Percentiles rank a stretch among this genome's conserved stretches.
These are phyloP conservation scores for Euplagia quadripunctaria DNA, from an alignment of 2,888 invertebrate genomes.

Conservation along the genomic window DNA sequence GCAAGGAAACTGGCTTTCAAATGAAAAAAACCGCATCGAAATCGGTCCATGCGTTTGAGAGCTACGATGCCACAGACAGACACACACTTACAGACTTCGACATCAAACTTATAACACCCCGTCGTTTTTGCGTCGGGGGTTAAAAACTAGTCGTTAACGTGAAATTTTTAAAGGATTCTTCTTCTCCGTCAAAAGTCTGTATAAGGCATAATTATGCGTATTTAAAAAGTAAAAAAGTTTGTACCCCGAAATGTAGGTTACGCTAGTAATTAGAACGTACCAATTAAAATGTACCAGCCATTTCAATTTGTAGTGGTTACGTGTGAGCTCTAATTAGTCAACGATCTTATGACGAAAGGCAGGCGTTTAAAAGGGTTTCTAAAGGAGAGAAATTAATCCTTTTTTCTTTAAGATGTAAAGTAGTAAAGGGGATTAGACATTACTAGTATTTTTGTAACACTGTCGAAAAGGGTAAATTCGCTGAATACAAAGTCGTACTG, in stretches of 20 bases:
- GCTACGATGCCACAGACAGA: too few species aligned
- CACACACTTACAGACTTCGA: too few species aligned
- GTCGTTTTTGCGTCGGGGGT: too few species aligned
- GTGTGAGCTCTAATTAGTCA: not conserved
- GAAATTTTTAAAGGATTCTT: not conserved
- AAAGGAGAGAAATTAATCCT: not conserved
- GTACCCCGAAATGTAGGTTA: conserved; percentile 3
- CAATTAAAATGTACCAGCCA: conserved; percentile 12
- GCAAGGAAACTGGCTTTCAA: too few species aligned
- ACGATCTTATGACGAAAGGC: not conserved
- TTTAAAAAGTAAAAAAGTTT: not conserved
- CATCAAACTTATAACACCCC: too few species aligned
- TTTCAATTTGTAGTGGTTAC: conserved; percentile 10
- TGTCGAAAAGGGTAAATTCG: too few species aligned
- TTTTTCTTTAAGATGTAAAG: not conserved
- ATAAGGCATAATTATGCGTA: not conserved
- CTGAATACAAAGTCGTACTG: too few species aligned
- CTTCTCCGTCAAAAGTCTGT: not conserved
- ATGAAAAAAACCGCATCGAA: too few species aligned
- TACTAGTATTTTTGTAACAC: too few species aligned
- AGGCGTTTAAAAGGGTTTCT: not conserved
- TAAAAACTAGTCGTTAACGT: not conserved
- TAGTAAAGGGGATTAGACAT: too few species aligned
- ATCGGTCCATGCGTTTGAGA: too few species aligned
- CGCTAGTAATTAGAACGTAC: not conserved